Base-by-base conservation (phyloP, 2,113 vertebrate species). In the Psittacula cyanocephala region DNA sequence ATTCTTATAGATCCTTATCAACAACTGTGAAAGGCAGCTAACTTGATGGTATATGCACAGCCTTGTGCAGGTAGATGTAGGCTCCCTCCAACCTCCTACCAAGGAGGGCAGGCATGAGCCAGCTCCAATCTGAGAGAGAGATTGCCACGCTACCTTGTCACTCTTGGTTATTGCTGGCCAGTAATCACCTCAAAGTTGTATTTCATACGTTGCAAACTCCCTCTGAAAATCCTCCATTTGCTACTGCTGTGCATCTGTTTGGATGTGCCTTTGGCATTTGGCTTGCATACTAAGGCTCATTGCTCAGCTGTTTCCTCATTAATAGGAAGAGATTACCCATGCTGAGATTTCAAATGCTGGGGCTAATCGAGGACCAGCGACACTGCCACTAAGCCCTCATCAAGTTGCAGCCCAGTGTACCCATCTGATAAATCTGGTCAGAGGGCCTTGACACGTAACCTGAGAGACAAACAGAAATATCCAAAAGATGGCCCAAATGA, bases 271-370 rank as follows among this genome's bases (percentile, higher is more conserved):
- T 55, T 86, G 83, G 92, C 88, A 75, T 65, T 67, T 60, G 60
- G 77, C 60, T 92, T 70, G 28, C 69, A 60, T 13, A 47, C 23
- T 59, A 84, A 64, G 83, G 83, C 92, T 95, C 93, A 91, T 64
- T 89, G 92, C 77, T 92, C 74, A 75, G 77, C 80, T 68, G 47
- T 64, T 93, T 88, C 69, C 83, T 91, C 81, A 68, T 68, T 83
- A 91, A 89, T 44, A 78, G 33, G 19, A 60, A 67, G 35, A 87
- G 27, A 85, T 62, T 87, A 87, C 10, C 49, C 81, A 72, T 25
- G 44, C 84, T 85, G 93, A 85, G 77, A 65, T 85, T 89, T 94
- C 89, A 78, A 74, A 79, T 57, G 31, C 27, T 87, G 47, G n/a
- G 49, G 27, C 81, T 79, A 79, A 87, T 79, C 78, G 77, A 76